Evolutionary conservation across 2,797 vertebrate species (phyloP), one percentile per base, ranked within the genome.

Genomic region (Rhabdomys pumilio): DNA sequence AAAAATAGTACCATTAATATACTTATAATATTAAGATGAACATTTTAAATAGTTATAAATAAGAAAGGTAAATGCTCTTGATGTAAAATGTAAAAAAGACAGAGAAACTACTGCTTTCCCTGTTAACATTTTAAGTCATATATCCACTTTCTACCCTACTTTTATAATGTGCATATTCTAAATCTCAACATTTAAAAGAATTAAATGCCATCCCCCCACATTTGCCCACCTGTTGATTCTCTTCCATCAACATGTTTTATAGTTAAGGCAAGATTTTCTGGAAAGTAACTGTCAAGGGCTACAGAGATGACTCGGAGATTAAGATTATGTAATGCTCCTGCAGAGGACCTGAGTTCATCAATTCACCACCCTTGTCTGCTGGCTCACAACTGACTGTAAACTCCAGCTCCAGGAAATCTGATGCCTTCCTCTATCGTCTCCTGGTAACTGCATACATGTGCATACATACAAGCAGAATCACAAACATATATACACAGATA

Each of bases 141-240:
- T 79, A 59, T 2, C 24, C 55, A 57, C 2, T 41, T 80, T 22
- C 14, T 73, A 73, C 72, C 19, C 13, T 76, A 1, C 6, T 76
- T 94, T 81, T 89, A 53, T 59, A 8, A 81, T 86, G 55, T 5
- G 5, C 13, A 44, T 76, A 76, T 41, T 85, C 53, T 20, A 15
- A 55, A 15, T 3, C 83, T 75, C n/a, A 89, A 93, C 57, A 47
- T 82, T 77, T 91, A 61, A 11, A 22, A 94, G 83, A 91, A 94
- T 75, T 85, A 92, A 88, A 7, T 17, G 0, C 11, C 72, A 69
- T 3, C 6, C 15, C 3, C 89, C 80, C 2, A 9, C 50, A 94
- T 24, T 38, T 81, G 22, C 1, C n/a, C 6, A 11, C 34, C 14
- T 8, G 15, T 89, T 34, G 8, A 84, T 90, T 96, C 19, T 85